Base-by-base conservation (phyloP, 2,113 vertebrate species). In the Ameiurus melas region DNA sequence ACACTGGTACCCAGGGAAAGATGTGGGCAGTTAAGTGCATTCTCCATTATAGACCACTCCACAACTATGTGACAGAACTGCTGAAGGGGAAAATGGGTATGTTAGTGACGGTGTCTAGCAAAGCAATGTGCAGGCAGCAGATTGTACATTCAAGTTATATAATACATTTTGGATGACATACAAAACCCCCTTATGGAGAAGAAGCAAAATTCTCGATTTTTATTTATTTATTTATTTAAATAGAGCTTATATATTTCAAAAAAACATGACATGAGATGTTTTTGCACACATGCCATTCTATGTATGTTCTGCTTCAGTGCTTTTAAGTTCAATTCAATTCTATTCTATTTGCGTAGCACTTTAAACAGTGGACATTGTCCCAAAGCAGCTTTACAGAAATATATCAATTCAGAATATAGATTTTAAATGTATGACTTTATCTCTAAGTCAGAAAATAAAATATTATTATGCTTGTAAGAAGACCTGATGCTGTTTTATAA, bases 61-160 rank as follows among this genome's bases (percentile, higher is more conserved):
- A 91, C 95, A 95, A 93, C 92, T 92, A 91, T 90, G 87, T 87
- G 89, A 84, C 66, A 84, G 90, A 90, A 83, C 25, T 66, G 58
- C 39, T 85, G 43, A 25, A 53, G 84, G 87, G 87, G 87, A 87
- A 84, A 89, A 84, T 84, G 68, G 64, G 39, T 87, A 82, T n/a
- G 75, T 88, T 84, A 39, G 66, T 53, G 55, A 89, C 55, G 58
- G 60, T n/a, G 16, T 55, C 86, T 66, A 75, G 71, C 16, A 13
- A 43, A 88, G 57, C 39, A 85, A 39, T 43, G 33, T 82, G 89
- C 82, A 84, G 83, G 83, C 75, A 87, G 73, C 64, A 62, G 5
- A 27, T 89, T 12, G 70, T 27, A 4, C 77, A 36, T 66, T 53
- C 20, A 73, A 57, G 81, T 85, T 43, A 85, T 82, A 57, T 77